Conservation (phyloP, 2,888 invertebrate genomes). For the Sesamia inferens region DNA sequence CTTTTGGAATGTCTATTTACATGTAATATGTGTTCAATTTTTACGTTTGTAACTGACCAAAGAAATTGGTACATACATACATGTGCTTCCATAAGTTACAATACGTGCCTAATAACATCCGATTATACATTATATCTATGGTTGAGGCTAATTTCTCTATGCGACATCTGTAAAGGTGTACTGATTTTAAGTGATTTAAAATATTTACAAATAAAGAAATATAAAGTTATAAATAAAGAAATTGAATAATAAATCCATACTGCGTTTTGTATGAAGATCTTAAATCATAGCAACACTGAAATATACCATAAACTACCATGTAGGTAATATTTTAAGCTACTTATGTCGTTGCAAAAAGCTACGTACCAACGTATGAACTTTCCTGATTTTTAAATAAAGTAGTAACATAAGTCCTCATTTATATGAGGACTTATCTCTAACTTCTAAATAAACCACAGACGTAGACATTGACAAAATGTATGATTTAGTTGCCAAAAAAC, state of each 20-base stretch:
- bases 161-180: background rate
- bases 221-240: background rate
- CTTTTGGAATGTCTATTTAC: background rate
- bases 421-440: too few species aligned
- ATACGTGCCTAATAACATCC: background rate
- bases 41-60: background rate
- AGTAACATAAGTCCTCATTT: too few species aligned
- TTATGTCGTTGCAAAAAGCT: too few species aligned
- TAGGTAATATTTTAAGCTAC: too few species aligned
- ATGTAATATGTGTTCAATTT: too few species aligned
- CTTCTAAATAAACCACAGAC: too few species aligned
- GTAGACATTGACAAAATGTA: too few species aligned
- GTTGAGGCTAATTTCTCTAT: background rate
- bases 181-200: background rate
- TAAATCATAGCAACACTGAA: background rate
- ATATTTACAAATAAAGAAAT: background rate
- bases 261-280: background rate
- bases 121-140: background rate
- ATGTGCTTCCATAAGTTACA: background rate
- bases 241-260: background rate
- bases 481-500: too few species aligned
- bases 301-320: too few species aligned
- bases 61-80: background rate
- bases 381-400: too few species aligned
- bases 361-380: too few species aligned